Evolutionary conservation across 2,888 invertebrate genomes (phyloP).

Genomic region (Pyrochroa serraticornis): DNA sequence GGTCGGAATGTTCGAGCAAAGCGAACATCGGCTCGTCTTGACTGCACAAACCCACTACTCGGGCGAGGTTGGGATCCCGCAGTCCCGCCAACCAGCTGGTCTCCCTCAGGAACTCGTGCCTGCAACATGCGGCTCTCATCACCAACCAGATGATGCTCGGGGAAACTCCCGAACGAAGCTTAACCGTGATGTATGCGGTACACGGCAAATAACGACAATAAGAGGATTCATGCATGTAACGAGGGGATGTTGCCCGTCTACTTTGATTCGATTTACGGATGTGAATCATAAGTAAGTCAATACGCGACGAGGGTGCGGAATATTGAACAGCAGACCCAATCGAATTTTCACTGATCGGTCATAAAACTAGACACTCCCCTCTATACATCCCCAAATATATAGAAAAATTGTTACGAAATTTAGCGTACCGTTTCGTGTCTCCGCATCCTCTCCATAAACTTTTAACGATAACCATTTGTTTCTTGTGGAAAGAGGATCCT

Average conservation of each 20-base stretch:
- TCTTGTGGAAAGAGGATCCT: constrained; percentile 68
- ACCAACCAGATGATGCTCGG: constrained; percentile 12
- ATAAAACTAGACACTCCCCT: neutral
- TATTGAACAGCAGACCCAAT: constrained; percentile 32
- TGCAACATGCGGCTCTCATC: constrained; percentile 51
- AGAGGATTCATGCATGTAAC: constrained; percentile 28
- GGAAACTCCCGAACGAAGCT: neutral
- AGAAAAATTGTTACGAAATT: too few relatives aligned
- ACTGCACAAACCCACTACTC: constrained; percentile 81
- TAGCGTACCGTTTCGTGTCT: constrained; percentile 61
- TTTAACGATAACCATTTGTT: constrained; percentile 76
- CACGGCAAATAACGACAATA: constrained; percentile 21
- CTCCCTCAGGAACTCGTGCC: constrained; percentile 87
- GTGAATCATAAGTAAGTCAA: constrained; percentile 40
- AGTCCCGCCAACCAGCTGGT: constrained; percentile 84
- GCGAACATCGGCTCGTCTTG: constrained; percentile 84
- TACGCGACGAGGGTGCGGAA: constrained; percentile 34
- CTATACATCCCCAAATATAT: neutral
- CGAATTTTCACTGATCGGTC: constrained; percentile 15
- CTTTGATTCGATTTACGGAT: constrained; percentile 35
- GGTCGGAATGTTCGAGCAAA: constrained; percentile 87
- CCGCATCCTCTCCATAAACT: constrained; percentile 73
- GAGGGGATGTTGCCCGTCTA: constrained; percentile 22
- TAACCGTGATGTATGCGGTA: constrained; percentile 12
- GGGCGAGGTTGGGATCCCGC: constrained; percentile 82